Percentiles rank a stretch among this genome's conserved stretches.
phyloP scores from a whole-genome alignment of 2,888 invertebrate genomes.

The Tanypteryx hageni region DNA sequence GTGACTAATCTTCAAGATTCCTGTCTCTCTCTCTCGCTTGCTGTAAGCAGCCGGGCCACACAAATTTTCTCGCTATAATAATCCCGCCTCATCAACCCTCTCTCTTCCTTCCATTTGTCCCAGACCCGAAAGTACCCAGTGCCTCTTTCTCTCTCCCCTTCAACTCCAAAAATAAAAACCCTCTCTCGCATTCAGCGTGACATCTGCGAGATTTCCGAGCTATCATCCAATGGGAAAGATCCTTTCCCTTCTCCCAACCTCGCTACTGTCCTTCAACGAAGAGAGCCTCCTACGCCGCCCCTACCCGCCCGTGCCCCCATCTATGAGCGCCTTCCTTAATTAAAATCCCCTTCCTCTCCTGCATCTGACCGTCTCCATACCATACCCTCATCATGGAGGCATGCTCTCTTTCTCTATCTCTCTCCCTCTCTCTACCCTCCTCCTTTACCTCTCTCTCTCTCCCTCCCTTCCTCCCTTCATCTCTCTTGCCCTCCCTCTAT shows the following conservation, averaged over 20 bases:
- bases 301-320: not conserved
- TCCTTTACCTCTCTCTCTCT: not conserved
- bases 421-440: not conserved
- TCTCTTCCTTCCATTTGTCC: not conserved
- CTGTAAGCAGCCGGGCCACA: not conserved
- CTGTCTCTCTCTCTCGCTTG: not conserved
- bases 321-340: slow-evolving; percentile 40
- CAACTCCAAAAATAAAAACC: not conserved
- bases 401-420: not conserved
- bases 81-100: slow-evolving; percentile 19
- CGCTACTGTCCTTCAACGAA: not conserved
- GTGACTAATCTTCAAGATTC: too few relatives aligned
- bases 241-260: not conserved
- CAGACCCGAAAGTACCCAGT: not conserved
- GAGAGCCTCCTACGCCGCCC: not conserved
- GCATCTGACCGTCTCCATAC: not conserved
- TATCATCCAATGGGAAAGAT: slow-evolving; percentile 34
- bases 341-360: slow-evolving; percentile 26
- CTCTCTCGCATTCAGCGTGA: slow-evolving; percentile 16
- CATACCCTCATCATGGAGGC: slow-evolving; percentile 34
- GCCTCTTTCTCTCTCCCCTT: not conserved
- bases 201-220: slow-evolving; percentile 35
- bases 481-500: not conserved
- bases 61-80: not conserved
- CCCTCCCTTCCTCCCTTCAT: not conserved